Base-by-base conservation (phyloP, 2,888 invertebrate genomes). In the Aradus depressus region DNA sequence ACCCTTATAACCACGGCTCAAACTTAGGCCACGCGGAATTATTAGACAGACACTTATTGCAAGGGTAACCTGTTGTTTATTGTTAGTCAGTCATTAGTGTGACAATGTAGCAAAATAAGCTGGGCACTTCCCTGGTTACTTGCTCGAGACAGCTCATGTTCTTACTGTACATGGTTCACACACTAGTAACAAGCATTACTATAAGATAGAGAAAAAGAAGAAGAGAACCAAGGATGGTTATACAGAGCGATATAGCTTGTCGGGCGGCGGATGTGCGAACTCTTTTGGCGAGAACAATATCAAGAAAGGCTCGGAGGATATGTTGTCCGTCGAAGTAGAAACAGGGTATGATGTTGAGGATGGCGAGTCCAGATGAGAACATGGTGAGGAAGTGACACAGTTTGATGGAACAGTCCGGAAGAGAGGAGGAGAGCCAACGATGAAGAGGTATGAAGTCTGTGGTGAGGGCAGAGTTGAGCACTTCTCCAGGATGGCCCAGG, bases 301-400 rank as follows among this genome's bases (percentile, higher is more conserved):
- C 76, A 54, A 79, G 75, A 44, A 88, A 68, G 56, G 78, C 76
- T 62, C 77, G 77, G 39, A 82, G 75, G 61, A 96, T 92, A 67
- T 86, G 83, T 64, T 95, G 87, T 0, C 96, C 96, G 68, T 97
- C 96, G 64, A 93, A 81, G 55, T 84, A 87, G 65, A 89, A 85
- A 67, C 93, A 92, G 1, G 96, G 96, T 53, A 96, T 77, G 5
- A 91, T 79, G 72, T 97, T 97, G 23, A 96, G 70, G 58, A 95
- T 73, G 8, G 84, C 93, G 62, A 96, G 73, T 0, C 95, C 96
- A 61, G 87, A 77, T 12, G 95, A 95, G 68, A 88, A 87, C 58
- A 85, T 81, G 56, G 83, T 80, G 61, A 89, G 72, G 68, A 91
- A 92, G 66, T 82, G 79, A 57, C 84, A 75, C 47, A 89, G 74